Conservation (phyloP, 2,888 invertebrate genomes). For the Agriopis leucophaearia region DNA sequence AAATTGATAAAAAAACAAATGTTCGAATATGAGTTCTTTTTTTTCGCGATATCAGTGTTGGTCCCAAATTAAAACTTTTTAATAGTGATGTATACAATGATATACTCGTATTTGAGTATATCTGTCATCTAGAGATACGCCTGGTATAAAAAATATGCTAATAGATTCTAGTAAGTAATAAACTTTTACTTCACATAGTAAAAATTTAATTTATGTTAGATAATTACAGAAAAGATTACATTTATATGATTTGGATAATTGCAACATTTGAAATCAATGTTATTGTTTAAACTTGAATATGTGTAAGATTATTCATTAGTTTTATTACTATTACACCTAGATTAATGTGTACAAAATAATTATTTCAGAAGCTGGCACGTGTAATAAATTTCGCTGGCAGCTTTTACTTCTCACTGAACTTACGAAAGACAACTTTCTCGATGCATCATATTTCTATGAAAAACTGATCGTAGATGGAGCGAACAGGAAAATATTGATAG, state of each 20-base stretch:
- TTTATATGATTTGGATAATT: neutral
- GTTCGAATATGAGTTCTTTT: no score
- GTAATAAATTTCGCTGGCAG: neutral
- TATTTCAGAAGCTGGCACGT: neutral
- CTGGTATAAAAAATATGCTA: neutral
- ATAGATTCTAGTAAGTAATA: slow-evolving; percentile 1
- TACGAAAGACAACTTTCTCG: neutral
- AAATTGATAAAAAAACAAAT: no score
- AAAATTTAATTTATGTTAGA: slow-evolving; percentile 8
- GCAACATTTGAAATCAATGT: slow-evolving; percentile 2
- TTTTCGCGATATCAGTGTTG: no score
- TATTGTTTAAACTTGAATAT: neutral
- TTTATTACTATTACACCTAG: neutral
- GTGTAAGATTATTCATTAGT: neutral
- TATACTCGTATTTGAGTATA: no score
- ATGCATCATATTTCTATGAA: neutral
- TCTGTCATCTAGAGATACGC: neutral
- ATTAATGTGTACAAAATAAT: neutral
- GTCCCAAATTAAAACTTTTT: no score
- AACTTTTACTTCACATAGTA: neutral
- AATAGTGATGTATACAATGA: no score
- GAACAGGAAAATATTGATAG: no score
- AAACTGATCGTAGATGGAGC: neutral
- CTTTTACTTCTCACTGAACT: slow-evolving; percentile 7
- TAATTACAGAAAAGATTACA: neutral